A percentile compares a stretch with the other conserved stretches of the same genome.
These are phyloP conservation scores for Piaya cayana DNA, from an alignment of 2,113 vertebrate genomes.

Conservation along the genomic window DNA sequence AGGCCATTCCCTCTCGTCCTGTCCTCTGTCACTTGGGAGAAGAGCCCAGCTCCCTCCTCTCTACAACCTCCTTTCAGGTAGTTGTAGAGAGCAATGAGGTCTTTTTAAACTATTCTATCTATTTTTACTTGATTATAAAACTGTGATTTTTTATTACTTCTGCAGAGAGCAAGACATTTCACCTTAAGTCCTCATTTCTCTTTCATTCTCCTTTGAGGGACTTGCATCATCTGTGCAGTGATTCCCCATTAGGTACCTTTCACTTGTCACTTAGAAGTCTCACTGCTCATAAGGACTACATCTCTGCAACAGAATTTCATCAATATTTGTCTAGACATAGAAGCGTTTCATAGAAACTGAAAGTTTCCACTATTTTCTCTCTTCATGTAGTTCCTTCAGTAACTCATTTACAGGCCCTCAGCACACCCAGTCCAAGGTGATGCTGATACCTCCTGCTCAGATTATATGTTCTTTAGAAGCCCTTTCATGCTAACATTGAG, in stretches of 20 bases:
- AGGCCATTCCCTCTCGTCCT: too few species aligned
- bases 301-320: background rate
- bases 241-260: background rate
- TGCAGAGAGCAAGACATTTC: background rate
- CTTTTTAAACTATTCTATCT: background rate
- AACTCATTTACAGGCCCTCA: background rate
- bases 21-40: too few species aligned
- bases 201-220: background rate
- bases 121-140: background rate
- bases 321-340: background rate
- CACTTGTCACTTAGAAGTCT: background rate
- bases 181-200: background rate
- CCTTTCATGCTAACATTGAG: background rate
- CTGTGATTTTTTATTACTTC: background rate
- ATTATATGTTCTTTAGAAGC: background rate
- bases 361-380: background rate
- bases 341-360: background rate
- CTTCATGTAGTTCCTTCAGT: background rate
- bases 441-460: background rate
- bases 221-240: background rate
- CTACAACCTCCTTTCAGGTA: too few species aligned
- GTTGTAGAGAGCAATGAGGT: too few species aligned
- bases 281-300: background rate
- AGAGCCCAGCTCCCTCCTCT: too few species aligned
- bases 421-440: background rate